These are phyloP conservation scores for Chunga burmeisteri DNA, from an alignment of 2,113 vertebrate species.

Conservation along the genomic window DNA sequence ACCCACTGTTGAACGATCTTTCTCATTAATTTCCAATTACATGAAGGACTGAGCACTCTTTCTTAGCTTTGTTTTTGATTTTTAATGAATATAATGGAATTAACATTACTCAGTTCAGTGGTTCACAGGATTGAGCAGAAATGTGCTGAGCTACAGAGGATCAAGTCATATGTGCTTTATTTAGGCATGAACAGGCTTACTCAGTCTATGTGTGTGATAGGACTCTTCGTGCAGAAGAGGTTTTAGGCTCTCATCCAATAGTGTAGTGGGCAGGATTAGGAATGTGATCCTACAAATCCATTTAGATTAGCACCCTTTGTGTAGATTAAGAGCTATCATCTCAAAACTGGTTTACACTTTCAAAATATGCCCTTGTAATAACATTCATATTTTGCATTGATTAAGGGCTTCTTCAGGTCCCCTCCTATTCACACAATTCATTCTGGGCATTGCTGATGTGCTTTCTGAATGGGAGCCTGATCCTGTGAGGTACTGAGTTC, in stretches of 20 bases:
- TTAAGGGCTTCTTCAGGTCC: neutral
- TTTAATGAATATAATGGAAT: conserved; percentile 31
- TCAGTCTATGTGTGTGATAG: neutral
- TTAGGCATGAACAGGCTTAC: conserved; percentile 6
- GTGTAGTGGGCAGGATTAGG: neutral
- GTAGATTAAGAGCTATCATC: neutral
- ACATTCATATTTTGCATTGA: neutral
- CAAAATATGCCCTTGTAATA: neutral
- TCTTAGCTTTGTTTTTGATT: conserved; percentile 16
- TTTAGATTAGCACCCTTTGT: neutral
- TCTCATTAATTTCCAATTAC: conserved; percentile 44
- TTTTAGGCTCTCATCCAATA: neutral
- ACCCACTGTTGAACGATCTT: neutral
- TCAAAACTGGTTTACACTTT: neutral
- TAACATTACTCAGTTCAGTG: conserved; percentile 37
- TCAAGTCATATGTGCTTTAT: conserved; percentile 21
- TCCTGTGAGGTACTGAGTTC: neutral
- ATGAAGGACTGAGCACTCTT: neutral
- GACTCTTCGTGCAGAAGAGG: neutral
- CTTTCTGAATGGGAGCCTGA: neutral
- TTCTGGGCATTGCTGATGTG: neutral
- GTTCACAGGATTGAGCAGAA: conserved; percentile 13
- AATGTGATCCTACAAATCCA: neutral
- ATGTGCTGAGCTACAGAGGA: conserved; percentile 22
- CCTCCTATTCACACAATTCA: neutral